Evolutionary conservation across 2,797 vertebrate species (phyloP).

Genomic region (Sphenodon punctatus): DNA sequence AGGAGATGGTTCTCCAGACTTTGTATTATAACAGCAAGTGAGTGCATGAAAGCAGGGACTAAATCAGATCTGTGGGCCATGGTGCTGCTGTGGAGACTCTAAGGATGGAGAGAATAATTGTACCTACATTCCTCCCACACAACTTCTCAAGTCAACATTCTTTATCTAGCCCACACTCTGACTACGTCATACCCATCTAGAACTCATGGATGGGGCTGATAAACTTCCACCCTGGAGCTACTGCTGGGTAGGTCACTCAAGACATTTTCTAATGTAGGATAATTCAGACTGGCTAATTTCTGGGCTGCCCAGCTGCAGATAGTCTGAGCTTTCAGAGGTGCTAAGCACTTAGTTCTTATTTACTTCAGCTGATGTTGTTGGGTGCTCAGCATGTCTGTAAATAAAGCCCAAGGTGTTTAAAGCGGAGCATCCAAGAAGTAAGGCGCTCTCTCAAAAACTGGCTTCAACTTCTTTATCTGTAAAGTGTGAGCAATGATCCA

Average conservation of each 20-base stretch:
- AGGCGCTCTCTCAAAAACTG: neutral
- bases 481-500: fast-evolving
- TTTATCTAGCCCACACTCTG: too few relatives aligned
- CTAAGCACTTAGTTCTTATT: neutral
- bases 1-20: conserved; percentile 31
- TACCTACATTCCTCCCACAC: too few relatives aligned
- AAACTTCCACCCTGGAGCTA: too few relatives aligned
- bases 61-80: neutral
- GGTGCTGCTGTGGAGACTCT: neutral
- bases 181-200: too few relatives aligned
- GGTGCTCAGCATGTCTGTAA: neutral
- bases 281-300: too few relatives aligned
- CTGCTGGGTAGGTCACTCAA: too few relatives aligned
- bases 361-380: neutral
- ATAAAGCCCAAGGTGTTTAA: neutral
- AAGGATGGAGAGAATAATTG: neutral
- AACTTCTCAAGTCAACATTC: too few relatives aligned
- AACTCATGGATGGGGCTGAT: too few relatives aligned
- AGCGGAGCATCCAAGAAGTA: neutral
- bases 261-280: too few relatives aligned
- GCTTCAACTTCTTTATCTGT: neutral
- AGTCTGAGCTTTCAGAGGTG: neutral
- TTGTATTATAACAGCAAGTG: neutral
- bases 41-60: neutral
- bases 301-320: neutral